Conservation (phyloP, 2,888 invertebrate genomes). For the Calliopum simillimum region DNA sequence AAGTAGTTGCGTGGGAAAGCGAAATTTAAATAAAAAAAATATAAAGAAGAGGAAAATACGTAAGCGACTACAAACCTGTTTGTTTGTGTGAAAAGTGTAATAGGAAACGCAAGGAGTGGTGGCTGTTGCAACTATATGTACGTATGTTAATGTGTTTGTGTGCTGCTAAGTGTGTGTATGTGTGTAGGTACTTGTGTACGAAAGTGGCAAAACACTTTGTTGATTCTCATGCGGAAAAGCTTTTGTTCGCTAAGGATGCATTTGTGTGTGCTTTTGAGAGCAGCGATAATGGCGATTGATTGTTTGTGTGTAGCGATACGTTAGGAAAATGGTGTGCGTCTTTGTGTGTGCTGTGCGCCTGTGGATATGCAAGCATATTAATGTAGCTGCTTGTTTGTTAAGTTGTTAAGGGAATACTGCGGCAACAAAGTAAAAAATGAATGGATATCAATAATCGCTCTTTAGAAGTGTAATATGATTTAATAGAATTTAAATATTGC, state of each 20-base stretch:
- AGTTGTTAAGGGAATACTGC: background rate
- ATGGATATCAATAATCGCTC: background rate
- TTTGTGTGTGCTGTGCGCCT: background rate
- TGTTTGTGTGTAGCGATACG: background rate
- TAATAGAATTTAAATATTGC: too few relatives aligned
- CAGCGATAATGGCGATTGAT: slow-evolving; percentile 19
- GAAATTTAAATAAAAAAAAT: too few relatives aligned
- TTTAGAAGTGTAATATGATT: too few relatives aligned
- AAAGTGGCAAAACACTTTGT: slow-evolving; percentile 17
- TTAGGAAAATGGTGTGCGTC: background rate
- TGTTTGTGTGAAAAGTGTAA: too few relatives aligned
- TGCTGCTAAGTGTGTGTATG: too few relatives aligned
- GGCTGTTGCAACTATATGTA: too few relatives aligned
- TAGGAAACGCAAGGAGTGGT: too few relatives aligned
- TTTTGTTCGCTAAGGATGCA: slow-evolving; percentile 7
- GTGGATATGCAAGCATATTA: background rate
- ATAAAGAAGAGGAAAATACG: too few relatives aligned
- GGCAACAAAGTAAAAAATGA: background rate
- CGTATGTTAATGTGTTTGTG: too few relatives aligned
- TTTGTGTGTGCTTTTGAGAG: slow-evolving; percentile 14
- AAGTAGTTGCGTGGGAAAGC: too few relatives aligned
- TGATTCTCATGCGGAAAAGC: slow-evolving; percentile 17
- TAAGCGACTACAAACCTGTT: too few relatives aligned
- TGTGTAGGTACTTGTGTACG: too few relatives aligned
- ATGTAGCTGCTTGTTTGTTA: background rate